Evolutionary conservation across 2,113 vertebrate genomes (phyloP).

Genomic region (Proterorhinus semilunaris): DNA sequence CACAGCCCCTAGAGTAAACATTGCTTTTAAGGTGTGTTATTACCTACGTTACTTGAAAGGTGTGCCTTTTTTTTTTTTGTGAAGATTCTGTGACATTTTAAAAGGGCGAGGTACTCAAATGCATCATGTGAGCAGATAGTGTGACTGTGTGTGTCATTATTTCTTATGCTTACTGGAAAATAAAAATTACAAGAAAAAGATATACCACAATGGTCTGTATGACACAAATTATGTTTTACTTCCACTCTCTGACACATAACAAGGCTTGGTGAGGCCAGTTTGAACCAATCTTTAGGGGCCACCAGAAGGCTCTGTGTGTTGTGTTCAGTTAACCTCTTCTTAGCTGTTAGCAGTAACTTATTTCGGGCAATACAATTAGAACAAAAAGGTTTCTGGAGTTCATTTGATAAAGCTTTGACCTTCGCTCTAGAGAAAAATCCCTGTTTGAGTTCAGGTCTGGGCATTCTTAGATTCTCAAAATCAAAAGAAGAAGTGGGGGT

Average conservation of each 20-base stretch:
- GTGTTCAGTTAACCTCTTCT: too few relatives aligned
- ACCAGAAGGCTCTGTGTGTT: too few relatives aligned
- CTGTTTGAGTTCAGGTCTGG: too few relatives aligned
- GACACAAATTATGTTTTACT: not conserved
- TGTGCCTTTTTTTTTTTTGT: constrained; percentile 27
- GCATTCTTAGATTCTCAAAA: not conserved
- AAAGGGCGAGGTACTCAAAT: not conserved
- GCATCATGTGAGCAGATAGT: not conserved
- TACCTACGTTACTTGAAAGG: constrained; percentile 24
- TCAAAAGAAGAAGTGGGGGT: constrained; percentile 3
- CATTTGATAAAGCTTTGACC: too few relatives aligned
- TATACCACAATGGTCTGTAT: not conserved
- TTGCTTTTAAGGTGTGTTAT: constrained; percentile 26
- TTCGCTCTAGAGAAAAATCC: too few relatives aligned
- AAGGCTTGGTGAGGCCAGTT: not conserved
- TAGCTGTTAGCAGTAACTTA: too few relatives aligned
- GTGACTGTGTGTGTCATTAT: not conserved
- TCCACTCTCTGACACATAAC: not conserved
- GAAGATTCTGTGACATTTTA: not conserved
- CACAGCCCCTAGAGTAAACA: constrained; percentile 57
- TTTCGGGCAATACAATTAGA: too few relatives aligned
- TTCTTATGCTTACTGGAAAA: not conserved
- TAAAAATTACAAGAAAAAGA: not conserved
- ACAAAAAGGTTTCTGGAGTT: too few relatives aligned
- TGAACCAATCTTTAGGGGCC: too few relatives aligned